Conservation (phyloP, 2,797 vertebrate genomes). For the Petrocephalus sullivani region DNA sequence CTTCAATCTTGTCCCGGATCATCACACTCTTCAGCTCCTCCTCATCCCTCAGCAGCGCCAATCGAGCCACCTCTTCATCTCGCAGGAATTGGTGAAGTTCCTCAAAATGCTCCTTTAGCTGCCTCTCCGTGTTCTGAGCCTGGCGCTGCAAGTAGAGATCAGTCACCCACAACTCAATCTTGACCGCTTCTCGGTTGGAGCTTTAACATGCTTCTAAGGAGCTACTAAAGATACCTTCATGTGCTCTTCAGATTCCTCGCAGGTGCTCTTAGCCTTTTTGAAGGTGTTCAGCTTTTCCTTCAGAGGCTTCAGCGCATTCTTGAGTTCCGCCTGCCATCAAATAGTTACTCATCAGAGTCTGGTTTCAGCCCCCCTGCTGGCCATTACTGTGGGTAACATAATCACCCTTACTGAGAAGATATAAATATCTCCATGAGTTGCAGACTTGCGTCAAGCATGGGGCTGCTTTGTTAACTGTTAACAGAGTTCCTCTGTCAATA, state of each 20-base stretch:
- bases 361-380: constrained; percentile 50
- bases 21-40: constrained; percentile 54
- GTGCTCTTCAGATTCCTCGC: constrained; percentile 60
- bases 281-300: constrained; percentile 63
- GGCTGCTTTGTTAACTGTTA: background rate
- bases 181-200: background rate
- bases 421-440: constrained; percentile 14
- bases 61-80: constrained; percentile 59
- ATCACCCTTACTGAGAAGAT: constrained; percentile 38
- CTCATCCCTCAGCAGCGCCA: constrained; percentile 56
- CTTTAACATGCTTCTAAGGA: background rate
- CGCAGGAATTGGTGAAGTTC: constrained; percentile 57
- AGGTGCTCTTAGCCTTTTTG: constrained; percentile 50
- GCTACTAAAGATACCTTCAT: constrained; percentile 55
- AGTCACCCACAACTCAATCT: background rate
- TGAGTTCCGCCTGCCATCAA: constrained; percentile 64
- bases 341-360: constrained; percentile 44
- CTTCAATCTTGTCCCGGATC: constrained; percentile 52
- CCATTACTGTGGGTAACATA: constrained; percentile 61
- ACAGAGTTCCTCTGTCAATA: no score
- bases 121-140: constrained; percentile 55
- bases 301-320: constrained; percentile 58
- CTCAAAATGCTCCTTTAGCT: constrained; percentile 65
- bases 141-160: constrained; percentile 53
- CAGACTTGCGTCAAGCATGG: constrained; percentile 7